Base-by-base conservation (phyloP, 2,888 invertebrate species). In the Lamproptera curius region DNA sequence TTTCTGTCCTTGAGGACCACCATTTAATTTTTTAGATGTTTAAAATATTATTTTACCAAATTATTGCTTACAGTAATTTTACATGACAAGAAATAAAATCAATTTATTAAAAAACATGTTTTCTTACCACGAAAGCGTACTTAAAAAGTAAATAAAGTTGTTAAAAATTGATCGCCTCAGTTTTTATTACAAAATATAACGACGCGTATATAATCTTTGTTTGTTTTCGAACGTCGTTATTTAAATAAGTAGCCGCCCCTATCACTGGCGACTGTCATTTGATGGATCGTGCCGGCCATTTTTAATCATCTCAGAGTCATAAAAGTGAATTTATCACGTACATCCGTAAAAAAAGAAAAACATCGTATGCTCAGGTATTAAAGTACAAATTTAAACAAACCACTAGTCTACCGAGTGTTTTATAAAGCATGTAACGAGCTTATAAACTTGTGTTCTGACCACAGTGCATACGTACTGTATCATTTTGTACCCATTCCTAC, bases 221-320 rank as follows among this genome's bases (percentile, higher is more conserved):
- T n/a, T n/a, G n/a, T n/a, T n/a, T n/a, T n/a, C n/a, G n/a, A n/a
- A n/a, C n/a, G n/a, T n/a, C n/a, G n/a, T 20, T 82, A 83, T 83
- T 80, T 75, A 83, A 83, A 84, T 82, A 78, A 78, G 79, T 70
- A 69, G 62, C 56, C 63, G n/a, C n/a, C 67, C 67, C 67, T 73
- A 77, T 73, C 73, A 70, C 65, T 63, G 64, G 65, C 68, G 72
- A 77, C 76, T 69, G 76, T 76, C 74, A 65, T 62, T 72, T 86
- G 85, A 86, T 86, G 76, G 86, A 86, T 85, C 66, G 76, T 72
- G 70, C 61, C 62, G 69, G 73, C 72, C 70, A 74, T 78, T 85
- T 85, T 84, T 84, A 85, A 84, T 86, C 79, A 79, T 76, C 67
- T 69, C 53, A 50, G 49, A 6, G 16, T 17, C 37, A n/a, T 17